A percentile compares a stretch with the other conserved stretches of the same genome.
Evolutionary conservation across 1,140 invertebrate species (phyloP).

Genomic region (Cydia pomonella): DNA sequence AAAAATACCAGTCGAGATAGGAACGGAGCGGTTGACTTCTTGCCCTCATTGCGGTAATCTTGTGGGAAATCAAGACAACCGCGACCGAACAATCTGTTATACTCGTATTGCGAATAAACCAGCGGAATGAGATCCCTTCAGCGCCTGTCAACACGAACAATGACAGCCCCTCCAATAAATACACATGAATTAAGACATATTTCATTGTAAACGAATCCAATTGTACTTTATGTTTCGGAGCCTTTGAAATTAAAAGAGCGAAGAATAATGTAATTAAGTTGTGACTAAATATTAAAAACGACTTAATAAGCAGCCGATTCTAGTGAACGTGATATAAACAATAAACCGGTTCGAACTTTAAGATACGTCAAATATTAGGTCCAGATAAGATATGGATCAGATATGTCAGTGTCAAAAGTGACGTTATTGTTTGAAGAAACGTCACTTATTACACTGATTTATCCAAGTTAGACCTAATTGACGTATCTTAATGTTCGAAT

Average conservation of each 20-base stretch:
- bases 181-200: conserved; percentile 24
- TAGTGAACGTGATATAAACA: background rate
- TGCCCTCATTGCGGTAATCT: conserved; percentile 69
- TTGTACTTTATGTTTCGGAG: conserved; percentile 22
- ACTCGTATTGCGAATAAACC: conserved; percentile 44
- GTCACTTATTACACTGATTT: no score
- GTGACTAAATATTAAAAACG: conserved; percentile 10
- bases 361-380: no score
- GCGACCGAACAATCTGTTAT: conserved; percentile 61
- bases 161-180: conserved; percentile 11
- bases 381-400: no score
- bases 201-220: conserved; percentile 24
- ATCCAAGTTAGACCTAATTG: no score
- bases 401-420: no score
- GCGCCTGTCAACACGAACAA: conserved; percentile 24
- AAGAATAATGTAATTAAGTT: background rate
- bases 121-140: conserved; percentile 43
- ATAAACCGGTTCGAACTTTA: no score
- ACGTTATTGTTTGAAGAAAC: no score
- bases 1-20: conserved; percentile 48
- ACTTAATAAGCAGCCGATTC: background rate
- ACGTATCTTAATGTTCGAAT: no score
- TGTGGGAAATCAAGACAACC: conserved; percentile 70
- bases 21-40: conserved; percentile 60
- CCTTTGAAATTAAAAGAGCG: conserved; percentile 21